Percentiles rank a stretch among this genome's conserved stretches.
Evolutionary conservation across 1,140 invertebrate genomes (phyloP).

Genomic region (Drosophila virilis): DNA sequence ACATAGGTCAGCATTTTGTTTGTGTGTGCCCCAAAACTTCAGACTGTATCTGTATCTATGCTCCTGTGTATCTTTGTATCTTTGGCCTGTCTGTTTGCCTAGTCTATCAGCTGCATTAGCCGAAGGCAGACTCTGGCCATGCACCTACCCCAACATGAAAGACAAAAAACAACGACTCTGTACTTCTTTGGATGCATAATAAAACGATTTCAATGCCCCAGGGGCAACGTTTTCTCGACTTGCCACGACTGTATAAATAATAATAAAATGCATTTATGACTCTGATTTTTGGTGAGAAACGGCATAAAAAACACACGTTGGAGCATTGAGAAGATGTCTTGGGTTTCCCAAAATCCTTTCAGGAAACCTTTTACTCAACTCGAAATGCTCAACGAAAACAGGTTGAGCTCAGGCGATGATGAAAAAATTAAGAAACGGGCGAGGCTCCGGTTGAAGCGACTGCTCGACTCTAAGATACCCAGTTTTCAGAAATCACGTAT

Average conservation of each 20-base stretch:
- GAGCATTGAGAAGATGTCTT: conserved; percentile 25
- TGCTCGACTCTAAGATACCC: neutral
- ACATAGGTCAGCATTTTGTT: conserved; percentile 52
- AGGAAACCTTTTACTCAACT: conserved; percentile 35
- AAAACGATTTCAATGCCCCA: conserved; percentile 36
- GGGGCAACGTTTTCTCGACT: conserved; percentile 17
- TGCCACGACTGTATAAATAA: conserved; percentile 52
- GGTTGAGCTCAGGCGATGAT: conserved; percentile 40
- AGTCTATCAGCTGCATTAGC: conserved; percentile 45
- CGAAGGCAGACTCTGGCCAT: conserved; percentile 2
- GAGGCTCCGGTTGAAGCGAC: no score
- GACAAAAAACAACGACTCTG: conserved; percentile 4
- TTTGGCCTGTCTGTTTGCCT: conserved; percentile 42
- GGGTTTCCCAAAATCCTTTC: conserved; percentile 50
- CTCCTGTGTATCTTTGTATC: conserved; percentile 21
- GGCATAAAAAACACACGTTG: conserved; percentile 49
- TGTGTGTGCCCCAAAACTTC: conserved; percentile 22
- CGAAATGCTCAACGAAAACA: conserved; percentile 66
- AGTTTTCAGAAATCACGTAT: neutral
- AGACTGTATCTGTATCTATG: conserved; percentile 39
- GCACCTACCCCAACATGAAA: conserved; percentile 61
- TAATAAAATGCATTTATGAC: conserved; percentile 78
- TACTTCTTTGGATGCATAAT: conserved; percentile 52
- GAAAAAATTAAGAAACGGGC: neutral
- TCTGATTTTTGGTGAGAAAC: conserved; percentile 64